Conservation (phyloP, 2,888 invertebrate genomes). For the Nephrotoma flavescens region DNA sequence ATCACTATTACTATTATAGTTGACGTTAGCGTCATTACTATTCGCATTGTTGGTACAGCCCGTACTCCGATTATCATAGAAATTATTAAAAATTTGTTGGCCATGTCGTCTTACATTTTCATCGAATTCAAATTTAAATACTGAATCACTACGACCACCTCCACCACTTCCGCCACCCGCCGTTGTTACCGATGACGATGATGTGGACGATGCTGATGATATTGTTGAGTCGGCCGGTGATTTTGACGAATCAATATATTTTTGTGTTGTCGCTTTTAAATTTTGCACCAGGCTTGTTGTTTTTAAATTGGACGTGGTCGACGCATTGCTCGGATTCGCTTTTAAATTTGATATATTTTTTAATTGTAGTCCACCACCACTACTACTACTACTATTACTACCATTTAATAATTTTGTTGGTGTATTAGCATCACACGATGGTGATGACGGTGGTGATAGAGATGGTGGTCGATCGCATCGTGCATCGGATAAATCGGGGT, state of each 20-base stretch:
- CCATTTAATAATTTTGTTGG: slow-evolving; percentile 13
- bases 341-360: neutral
- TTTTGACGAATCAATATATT: neutral
- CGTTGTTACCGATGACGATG: slow-evolving; percentile 7
- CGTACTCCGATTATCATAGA: slow-evolving; percentile 14
- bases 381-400: neutral
- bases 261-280: neutral
- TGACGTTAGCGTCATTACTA: neutral
- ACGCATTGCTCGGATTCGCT: neutral
- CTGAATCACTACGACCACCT: neutral
- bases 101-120: slow-evolving; percentile 9
- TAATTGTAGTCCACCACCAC: neutral
- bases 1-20: slow-evolving; percentile 21
- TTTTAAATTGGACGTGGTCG: slow-evolving; percentile 1
- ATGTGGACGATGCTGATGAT: slow-evolving; percentile 8
- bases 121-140: slow-evolving; percentile 13
- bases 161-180: neutral
- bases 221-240: slow-evolving; percentile 1
- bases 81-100: slow-evolving; percentile 12
- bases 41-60: neutral
- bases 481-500: slow-evolving; percentile 85
- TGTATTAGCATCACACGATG: slow-evolving; percentile 15
- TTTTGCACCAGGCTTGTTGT: neutral
- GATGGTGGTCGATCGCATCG: slow-evolving; percentile 63
- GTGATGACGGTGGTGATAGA: slow-evolving; percentile 35